A percentile compares a stretch with the other conserved stretches of the same genome.
Conservation (phyloP, 2,113 vertebrate species). For the human (Homo sapiens) region GRCh38 chr2:124193501-124194000, state of each 20-base stretch:
- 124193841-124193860: neutral
- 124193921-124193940: constrained; percentile 73
- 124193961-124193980: constrained; percentile 56
- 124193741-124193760: constrained; percentile 73
- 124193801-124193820: constrained; percentile 76
- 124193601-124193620: neutral
- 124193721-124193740: constrained; percentile 71
- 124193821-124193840: constrained; percentile 52
- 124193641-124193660: neutral
- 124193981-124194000: constrained; percentile 73
- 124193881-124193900: constrained; percentile 67
- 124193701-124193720: constrained; percentile 43
- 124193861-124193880: constrained; percentile 22
- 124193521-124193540: neutral
- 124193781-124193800: constrained; percentile 62
- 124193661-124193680: neutral
- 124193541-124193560: neutral
- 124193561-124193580: neutral
- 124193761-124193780: constrained; percentile 71
- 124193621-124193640: neutral
- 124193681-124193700: neutral
- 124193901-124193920: constrained; percentile 61
- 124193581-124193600: neutral
- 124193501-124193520: constrained; percentile 3
- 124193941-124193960: constrained; percentile 58